Base-by-base conservation (phyloP, 2,888 invertebrate species). In the Microdon myrmicae region DNA sequence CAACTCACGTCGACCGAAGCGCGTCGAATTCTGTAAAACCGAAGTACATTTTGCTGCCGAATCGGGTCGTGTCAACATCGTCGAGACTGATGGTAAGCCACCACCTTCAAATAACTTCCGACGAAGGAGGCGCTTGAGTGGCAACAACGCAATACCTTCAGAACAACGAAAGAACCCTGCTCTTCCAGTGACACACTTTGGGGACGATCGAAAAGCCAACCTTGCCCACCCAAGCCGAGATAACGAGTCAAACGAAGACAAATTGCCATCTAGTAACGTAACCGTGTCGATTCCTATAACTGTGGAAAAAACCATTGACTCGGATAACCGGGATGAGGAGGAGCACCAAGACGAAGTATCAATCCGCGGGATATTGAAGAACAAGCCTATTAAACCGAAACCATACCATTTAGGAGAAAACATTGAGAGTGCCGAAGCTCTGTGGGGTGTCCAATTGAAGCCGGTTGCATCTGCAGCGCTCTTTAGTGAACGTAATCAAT, bases 31-130 rank as follows among this genome's bases (percentile, higher is more conserved):
- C 77, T 90, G 91, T 74, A 92, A 92, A 81, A 92, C 92, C 1
- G 93, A 93, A 81, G 86, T 93, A 16, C 93, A 93, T 77, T 92
- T 92, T 75, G 89, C 91, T 0, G 89, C 90, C 9, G 92, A 92
- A 74, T 89, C 91, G 1, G 93, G 93, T 0, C 86, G 87, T 71
- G 90, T 93, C 0, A 91, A 92, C 73, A 92, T 93, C 54, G 92
- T 93, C 20, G 91, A 92, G 73, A 92, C 92, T 0, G 91, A 92
- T 77, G 90, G 89, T 66, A 92, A 93, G 75, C 92, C 92, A 31
- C 92, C 92, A 6, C 90, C 92, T 3, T 89, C 90, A 1, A 89
- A 89, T 73, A 89, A 90, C 74, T 91, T 90, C 74, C 83, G 92
- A 64, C 83, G 89, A 71, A 81, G 89, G 68, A 84, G 88, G 69